These are phyloP conservation scores for Epinotia demarniana DNA, from an alignment of 2,888 invertebrate species.

Conservation along the genomic window DNA sequence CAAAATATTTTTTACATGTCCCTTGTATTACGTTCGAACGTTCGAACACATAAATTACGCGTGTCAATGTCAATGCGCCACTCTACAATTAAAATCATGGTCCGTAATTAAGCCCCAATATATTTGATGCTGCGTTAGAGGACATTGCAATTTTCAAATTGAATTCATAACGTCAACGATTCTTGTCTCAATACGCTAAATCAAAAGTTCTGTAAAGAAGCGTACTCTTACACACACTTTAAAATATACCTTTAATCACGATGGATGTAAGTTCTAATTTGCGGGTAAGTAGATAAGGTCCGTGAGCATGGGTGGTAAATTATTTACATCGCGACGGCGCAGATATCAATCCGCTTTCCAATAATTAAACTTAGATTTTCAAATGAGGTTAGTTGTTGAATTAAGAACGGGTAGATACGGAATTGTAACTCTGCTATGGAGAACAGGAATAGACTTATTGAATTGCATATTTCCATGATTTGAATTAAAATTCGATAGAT, in stretches of 20 bases:
- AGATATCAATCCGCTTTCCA: slow-evolving; percentile 45
- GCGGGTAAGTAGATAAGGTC: slow-evolving; percentile 6
- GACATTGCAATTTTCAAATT: too few species aligned
- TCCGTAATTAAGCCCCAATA: too few species aligned
- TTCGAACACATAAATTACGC: too few species aligned
- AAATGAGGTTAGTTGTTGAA: slow-evolving; percentile 40
- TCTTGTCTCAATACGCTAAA: too few species aligned
- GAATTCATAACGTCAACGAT: too few species aligned
- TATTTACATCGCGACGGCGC: slow-evolving; percentile 31
- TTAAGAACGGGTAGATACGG: slow-evolving; percentile 26
- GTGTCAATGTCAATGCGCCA: too few species aligned
- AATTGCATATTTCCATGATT: not conserved
- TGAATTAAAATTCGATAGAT: not conserved
- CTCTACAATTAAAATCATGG: too few species aligned
- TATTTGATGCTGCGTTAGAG: too few species aligned
- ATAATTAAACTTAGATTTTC: slow-evolving; percentile 45
- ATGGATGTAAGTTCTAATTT: slow-evolving; percentile 14
- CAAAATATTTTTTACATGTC: too few species aligned
- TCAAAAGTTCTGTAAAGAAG: too few species aligned
- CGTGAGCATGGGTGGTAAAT: slow-evolving; percentile 33
- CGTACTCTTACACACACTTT: too few species aligned
- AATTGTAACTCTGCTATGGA: not conserved
- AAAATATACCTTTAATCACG: slow-evolving; percentile 7
- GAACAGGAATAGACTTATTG: not conserved
- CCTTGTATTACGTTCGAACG: too few species aligned